Conservation (phyloP, 2,113 vertebrate species). For the Callionymus lyra region DNA sequence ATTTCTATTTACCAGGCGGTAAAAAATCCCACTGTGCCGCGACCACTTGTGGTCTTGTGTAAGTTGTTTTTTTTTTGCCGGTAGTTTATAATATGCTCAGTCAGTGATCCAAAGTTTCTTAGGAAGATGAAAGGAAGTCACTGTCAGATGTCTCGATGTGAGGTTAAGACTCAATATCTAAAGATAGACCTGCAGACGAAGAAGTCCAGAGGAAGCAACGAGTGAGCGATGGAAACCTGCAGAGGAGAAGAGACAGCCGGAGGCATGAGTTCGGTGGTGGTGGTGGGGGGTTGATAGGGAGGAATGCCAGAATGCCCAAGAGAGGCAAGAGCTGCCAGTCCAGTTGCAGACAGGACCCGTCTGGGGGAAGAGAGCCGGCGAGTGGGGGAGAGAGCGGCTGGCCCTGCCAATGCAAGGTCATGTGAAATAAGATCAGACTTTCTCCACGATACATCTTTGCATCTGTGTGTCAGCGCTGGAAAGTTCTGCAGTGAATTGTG, state of each 20-base stretch:
- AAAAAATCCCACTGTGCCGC: background rate
- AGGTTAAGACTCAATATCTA: conserved; percentile 8
- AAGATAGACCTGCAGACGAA: conserved; percentile 24
- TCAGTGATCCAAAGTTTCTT: no score
- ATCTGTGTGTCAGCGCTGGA: conserved; percentile 11
- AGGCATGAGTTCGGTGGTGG: conserved; percentile 34
- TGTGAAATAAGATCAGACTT: conserved; percentile 58
- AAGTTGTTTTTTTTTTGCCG: no score
- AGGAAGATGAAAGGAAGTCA: conserved; percentile 4
- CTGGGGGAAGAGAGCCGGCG: conserved; percentile 60
- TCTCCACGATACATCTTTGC: conserved; percentile 21
- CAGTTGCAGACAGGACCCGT: conserved; percentile 70
- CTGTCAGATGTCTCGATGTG: background rate
- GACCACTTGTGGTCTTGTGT: no score
- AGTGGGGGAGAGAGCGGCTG: conserved; percentile 27
- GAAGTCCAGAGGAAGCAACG: conserved; percentile 14
- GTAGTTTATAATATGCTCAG: no score
- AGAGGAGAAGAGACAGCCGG: conserved; percentile 49
- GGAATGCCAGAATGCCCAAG: conserved; percentile 88
- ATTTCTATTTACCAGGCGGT: background rate
- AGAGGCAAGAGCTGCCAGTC: conserved; percentile 74
- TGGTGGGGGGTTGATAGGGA: conserved; percentile 43
- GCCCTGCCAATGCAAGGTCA: conserved; percentile 56
- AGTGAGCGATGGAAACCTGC: conserved; percentile 38
- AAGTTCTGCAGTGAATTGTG: background rate